A percentile compares a stretch with the other conserved stretches of the same genome.
Evolutionary conservation across 2,888 invertebrate genomes (phyloP).

Genomic region (Thecocarcelia acutangulata): DNA sequence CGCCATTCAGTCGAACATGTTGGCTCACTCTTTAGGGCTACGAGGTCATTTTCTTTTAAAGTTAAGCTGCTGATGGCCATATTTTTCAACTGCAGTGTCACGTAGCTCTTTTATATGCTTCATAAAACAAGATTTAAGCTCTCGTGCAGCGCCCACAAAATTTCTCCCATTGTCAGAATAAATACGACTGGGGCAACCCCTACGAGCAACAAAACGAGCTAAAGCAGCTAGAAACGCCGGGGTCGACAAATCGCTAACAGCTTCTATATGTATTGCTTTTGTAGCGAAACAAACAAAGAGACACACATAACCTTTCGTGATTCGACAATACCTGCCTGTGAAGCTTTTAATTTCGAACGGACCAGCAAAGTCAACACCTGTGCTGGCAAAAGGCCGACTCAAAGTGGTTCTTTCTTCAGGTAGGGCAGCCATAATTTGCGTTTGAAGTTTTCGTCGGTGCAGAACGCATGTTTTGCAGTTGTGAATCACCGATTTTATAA

Average conservation of each 20-base stretch:
- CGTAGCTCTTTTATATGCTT: neutral
- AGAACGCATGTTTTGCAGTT: too few species aligned
- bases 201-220: neutral
- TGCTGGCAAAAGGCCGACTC: neutral
- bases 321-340: neutral
- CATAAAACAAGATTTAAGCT: neutral
- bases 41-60: neutral
- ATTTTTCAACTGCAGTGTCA: neutral
- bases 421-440: neutral
- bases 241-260: neutral
- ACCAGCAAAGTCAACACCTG: neutral
- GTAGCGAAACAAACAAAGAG: slow-evolving; percentile 6
- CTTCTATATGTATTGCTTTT: neutral
- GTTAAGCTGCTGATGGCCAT: neutral
- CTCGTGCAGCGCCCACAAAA: slow-evolving; percentile 5
- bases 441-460: neutral
- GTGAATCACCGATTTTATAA: neutral
- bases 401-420: neutral
- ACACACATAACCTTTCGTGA: neutral
- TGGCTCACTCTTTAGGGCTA: neutral
- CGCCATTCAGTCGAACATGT: slow-evolving; percentile 8
- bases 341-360: neutral
- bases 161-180: slow-evolving; percentile 5
- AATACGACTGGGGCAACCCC: neutral
- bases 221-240: neutral